phyloP scores from a whole-genome alignment of 2,113 vertebrate species.

The Muntiacus muntjak region DNA sequence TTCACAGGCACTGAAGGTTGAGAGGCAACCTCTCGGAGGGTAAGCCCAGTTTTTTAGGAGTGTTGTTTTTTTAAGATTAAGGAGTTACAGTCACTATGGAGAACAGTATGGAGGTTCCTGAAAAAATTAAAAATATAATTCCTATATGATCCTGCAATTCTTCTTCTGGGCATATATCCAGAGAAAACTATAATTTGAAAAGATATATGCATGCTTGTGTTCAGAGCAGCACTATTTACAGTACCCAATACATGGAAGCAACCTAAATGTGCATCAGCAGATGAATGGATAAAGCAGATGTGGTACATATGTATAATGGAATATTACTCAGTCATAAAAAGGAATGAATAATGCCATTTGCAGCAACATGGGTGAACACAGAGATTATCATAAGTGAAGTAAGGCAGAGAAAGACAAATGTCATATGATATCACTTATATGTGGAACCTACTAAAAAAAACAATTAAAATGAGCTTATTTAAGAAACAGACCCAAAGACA shows the following conservation, averaged over 20 bases:
- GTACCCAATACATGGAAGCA: neutral
- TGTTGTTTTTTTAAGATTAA: neutral
- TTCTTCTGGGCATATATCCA: neutral
- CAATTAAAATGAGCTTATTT: neutral
- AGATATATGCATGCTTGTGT: neutral
- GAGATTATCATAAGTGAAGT: neutral
- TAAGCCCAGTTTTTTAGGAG: neutral
- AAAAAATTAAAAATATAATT: neutral
- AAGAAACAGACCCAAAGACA: neutral
- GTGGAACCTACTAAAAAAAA: neutral
- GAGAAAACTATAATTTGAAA: neutral
- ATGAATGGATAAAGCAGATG: neutral
- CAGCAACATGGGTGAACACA: neutral
- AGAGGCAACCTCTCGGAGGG: neutral
- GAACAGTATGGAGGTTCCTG: neutral
- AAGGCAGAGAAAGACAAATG: neutral
- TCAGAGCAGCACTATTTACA: neutral
- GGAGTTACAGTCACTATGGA: neutral
- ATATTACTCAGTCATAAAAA: neutral
- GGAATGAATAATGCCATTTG: neutral
- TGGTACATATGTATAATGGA: neutral
- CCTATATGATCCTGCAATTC: neutral
- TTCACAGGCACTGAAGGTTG: fast-evolving
- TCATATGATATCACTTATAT: neutral
- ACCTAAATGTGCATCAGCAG: neutral